A percentile compares a stretch with the other conserved stretches of the same genome.
phyloP scores from a whole-genome alignment of 2,888 invertebrate genomes.

The Taphrorychus bicolor region DNA sequence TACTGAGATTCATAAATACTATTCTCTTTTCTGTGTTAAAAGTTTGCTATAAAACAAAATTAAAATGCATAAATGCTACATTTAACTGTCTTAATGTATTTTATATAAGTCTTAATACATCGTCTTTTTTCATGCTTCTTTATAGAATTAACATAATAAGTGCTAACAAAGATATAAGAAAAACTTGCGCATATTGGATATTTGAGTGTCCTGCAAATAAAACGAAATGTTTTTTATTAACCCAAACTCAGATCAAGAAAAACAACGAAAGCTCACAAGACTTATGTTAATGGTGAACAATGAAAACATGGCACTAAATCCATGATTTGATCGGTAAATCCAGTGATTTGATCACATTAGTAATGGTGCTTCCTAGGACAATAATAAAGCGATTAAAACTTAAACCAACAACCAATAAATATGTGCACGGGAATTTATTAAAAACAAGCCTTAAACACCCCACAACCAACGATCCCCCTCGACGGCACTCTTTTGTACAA shows the following conservation, averaged over 20 bases:
- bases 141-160: not conserved
- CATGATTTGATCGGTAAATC: not conserved
- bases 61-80: too few species aligned
- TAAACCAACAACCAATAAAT: not conserved
- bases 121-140: not conserved
- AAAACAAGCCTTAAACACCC: constrained; percentile 36
- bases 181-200: not conserved
- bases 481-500: constrained; percentile 31
- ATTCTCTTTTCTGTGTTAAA: too few species aligned
- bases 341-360: too few species aligned
- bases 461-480: constrained; percentile 47
- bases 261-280: not conserved
- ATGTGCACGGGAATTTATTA: not conserved
- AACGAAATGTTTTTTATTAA: not conserved
- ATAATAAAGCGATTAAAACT: not conserved
- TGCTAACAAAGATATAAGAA: not conserved
- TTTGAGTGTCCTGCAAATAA: not conserved
- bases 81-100: too few species aligned
- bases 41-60: too few species aligned
- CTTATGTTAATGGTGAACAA: not conserved
- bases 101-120: not conserved
- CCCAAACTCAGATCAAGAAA: not conserved
- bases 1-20: too few species aligned
- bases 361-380: too few species aligned
- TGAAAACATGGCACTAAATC: not conserved